Percentiles rank a stretch among this genome's conserved stretches.
Conservation (phyloP, 2,797 vertebrate species). For the Yasuhikotakia modesta region DNA sequence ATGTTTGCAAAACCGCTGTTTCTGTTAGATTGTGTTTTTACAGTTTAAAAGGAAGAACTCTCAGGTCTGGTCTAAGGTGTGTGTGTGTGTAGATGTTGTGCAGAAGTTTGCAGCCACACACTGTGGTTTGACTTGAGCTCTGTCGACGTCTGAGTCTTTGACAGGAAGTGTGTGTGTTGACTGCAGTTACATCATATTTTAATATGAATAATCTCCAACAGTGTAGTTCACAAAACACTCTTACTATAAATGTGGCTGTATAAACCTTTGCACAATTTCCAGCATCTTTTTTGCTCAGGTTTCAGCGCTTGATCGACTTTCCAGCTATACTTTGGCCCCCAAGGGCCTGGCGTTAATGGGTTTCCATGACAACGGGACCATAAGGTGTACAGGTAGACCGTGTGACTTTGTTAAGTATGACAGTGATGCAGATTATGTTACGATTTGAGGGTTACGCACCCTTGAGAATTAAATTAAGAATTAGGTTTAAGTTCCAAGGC, state of each 20-base stretch:
- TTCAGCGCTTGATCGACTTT: slow-evolving; percentile 25
- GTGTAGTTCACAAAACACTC: neutral
- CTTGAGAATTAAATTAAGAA: neutral
- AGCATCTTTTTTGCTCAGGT: slow-evolving; percentile 10
- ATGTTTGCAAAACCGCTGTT: neutral
- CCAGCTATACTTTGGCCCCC: slow-evolving; percentile 39
- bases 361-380: slow-evolving; percentile 3
- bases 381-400: slow-evolving; percentile 24
- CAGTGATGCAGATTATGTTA: too few species aligned
- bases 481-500: too few species aligned
- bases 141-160: too few species aligned
- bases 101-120: slow-evolving; percentile 52
- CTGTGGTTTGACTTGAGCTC: slow-evolving; percentile 54
- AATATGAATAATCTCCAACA: too few species aligned
- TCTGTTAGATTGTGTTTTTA: slow-evolving; percentile 31
- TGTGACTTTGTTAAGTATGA: neutral
- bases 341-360: slow-evolving; percentile 20
- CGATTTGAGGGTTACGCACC: neutral
- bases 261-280: neutral
- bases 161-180: slow-evolving; percentile 52
- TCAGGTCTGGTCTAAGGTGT: slow-evolving; percentile 20
- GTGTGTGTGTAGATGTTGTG: slow-evolving; percentile 20
- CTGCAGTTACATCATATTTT: slow-evolving; percentile 36
- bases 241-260: neutral
- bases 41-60: slow-evolving; percentile 30